These are phyloP conservation scores for Ichneumoninae sp. DNA, from an alignment of 2,888 invertebrate genomes.

Conservation along the genomic window DNA sequence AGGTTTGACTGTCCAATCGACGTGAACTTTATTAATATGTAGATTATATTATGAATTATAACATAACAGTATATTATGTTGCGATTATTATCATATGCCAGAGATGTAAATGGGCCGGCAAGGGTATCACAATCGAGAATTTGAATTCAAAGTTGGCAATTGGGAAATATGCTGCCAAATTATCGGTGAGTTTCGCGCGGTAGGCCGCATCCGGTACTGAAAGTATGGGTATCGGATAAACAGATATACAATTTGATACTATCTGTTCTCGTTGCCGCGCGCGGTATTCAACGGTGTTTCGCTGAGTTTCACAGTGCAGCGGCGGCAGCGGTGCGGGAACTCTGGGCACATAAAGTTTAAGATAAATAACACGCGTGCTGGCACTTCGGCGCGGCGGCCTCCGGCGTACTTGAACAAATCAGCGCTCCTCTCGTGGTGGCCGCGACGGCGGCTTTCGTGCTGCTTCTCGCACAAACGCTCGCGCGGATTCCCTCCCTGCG, in stretches of 20 bases:
- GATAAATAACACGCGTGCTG: slow-evolving; percentile 60
- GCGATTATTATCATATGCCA: too few species aligned
- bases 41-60: too few species aligned
- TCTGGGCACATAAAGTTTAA: slow-evolving; percentile 38
- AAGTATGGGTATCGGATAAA: not conserved
- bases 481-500: slow-evolving; percentile 28
- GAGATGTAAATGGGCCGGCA: too few species aligned
- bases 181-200: not conserved
- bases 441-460: slow-evolving; percentile 36
- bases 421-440: slow-evolving; percentile 62
- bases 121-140: not conserved
- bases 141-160: not conserved
- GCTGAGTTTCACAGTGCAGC: not conserved
- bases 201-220: not conserved
- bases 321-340: not conserved
- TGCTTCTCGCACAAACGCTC: slow-evolving; percentile 44
- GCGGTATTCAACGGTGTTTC: not conserved
- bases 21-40: too few species aligned
- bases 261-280: slow-evolving; percentile 7
- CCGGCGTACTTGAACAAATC: slow-evolving; percentile 65
- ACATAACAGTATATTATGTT: too few species aligned
- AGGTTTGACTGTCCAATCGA: too few species aligned
- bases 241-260: slow-evolving; percentile 29
- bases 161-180: not conserved
- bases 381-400: slow-evolving; percentile 52